Percentiles rank a stretch among this genome's conserved stretches.
Conservation (phyloP, 2,797 vertebrate species). For the Muscicapa striata region DNA sequence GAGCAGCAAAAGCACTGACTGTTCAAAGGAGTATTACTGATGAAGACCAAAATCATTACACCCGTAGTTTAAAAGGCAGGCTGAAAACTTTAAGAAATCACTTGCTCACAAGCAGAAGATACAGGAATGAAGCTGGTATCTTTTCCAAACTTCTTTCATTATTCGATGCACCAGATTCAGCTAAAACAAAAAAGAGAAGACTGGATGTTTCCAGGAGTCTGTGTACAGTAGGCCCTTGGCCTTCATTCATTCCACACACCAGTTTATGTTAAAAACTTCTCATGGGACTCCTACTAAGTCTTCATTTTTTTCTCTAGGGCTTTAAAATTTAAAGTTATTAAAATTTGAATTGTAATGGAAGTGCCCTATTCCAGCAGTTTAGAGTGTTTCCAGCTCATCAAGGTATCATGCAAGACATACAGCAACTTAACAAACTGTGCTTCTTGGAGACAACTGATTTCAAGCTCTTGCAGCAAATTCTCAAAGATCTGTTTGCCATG, state of each 20-base stretch:
- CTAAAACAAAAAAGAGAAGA: conserved; percentile 70
- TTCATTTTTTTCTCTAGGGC: not conserved
- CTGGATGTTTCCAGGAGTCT: not conserved
- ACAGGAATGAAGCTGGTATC: conserved; percentile 79
- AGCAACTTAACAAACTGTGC: not conserved
- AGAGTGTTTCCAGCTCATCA: not conserved
- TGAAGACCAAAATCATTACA: not conserved
- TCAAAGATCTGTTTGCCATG: not conserved
- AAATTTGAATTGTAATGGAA: not conserved
- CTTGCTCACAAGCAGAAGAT: conserved; percentile 86
- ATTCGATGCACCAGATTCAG: conserved; percentile 88
- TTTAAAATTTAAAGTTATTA: not conserved
- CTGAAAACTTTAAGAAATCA: not conserved
- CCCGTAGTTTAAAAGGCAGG: not conserved
- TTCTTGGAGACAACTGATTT: not conserved
- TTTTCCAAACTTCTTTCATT: conserved; percentile 89
- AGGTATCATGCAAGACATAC: not conserved
- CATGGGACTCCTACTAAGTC: not conserved
- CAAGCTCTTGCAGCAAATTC: not conserved
- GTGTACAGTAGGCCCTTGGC: not conserved
- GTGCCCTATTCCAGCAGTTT: not conserved
- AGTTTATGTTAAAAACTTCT: not conserved
- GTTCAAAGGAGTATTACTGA: not conserved
- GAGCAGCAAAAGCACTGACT: not conserved
- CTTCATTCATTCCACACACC: not conserved